Evolutionary conservation across 2,797 vertebrate genomes (phyloP).

Genomic region (Heterohyrax brucei): DNA sequence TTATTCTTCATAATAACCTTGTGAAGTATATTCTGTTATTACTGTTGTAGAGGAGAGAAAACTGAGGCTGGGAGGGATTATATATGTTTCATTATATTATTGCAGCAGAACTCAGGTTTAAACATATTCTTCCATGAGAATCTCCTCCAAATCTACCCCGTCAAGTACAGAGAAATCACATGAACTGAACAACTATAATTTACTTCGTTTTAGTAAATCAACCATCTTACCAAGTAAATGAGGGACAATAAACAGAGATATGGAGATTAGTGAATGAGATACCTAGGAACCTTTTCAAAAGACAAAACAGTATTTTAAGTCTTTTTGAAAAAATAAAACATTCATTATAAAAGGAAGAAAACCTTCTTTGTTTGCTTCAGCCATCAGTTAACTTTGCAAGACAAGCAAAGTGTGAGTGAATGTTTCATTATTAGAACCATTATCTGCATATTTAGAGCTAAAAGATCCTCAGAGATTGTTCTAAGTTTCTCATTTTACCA

Average conservation of each 20-base stretch:
- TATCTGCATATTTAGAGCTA: slow-evolving; percentile 21
- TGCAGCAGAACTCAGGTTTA: slow-evolving; percentile 25
- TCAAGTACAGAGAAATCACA: background rate
- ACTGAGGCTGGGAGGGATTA: background rate
- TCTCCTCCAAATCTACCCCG: background rate
- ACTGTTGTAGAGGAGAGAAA: slow-evolving; percentile 16
- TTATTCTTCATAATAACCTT: slow-evolving; percentile 15
- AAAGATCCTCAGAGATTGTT: slow-evolving; percentile 13
- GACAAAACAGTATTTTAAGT: slow-evolving; percentile 22
- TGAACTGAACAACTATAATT: background rate
- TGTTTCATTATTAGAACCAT: slow-evolving; percentile 44
- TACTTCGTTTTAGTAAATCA: slow-evolving; percentile 20
- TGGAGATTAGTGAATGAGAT: background rate
- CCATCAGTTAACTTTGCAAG: slow-evolving; percentile 3
- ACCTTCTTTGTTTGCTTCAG: slow-evolving; percentile 6
- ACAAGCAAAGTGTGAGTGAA: background rate
- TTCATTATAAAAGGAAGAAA: slow-evolving; percentile 36
- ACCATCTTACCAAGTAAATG: background rate
- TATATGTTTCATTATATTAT: background rate
- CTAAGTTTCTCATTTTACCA: slow-evolving; percentile 17
- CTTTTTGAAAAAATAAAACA: slow-evolving; percentile 17
- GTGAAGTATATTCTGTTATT: background rate
- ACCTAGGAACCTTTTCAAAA: slow-evolving; percentile 37
- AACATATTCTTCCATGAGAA: background rate
- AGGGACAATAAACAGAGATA: background rate